Conservation (phyloP, 1,140 invertebrate species). For the Scaptodrosophila lebanonensis region DNA sequence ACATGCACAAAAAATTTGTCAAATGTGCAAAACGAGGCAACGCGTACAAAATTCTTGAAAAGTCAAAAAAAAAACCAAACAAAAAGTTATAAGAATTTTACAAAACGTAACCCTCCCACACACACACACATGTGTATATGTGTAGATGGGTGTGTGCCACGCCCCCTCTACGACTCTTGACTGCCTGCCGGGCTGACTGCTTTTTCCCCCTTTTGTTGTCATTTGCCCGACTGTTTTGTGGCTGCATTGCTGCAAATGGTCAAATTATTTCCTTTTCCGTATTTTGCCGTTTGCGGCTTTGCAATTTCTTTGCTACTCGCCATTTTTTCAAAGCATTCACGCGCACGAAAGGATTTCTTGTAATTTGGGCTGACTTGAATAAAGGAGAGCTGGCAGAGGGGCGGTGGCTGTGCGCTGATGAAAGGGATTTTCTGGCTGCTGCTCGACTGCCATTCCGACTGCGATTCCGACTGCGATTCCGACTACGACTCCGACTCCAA, state of each 20-base stretch:
- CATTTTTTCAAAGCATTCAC: conserved; percentile 63
- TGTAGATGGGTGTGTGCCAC: neutral
- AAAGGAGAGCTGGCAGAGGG: conserved; percentile 9
- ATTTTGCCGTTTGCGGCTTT: conserved; percentile 53
- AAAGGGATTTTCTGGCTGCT: conserved; percentile 66
- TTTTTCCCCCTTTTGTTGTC: conserved; percentile 48
- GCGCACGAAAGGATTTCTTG: conserved; percentile 75
- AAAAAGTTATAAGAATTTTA: conserved; percentile 10
- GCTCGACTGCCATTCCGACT: too few relatives aligned
- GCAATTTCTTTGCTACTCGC: conserved; percentile 9
- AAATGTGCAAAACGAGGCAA: conserved; percentile 6
- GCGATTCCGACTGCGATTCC: conserved; percentile 69
- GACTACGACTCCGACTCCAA: neutral
- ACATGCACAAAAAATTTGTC: too few relatives aligned
- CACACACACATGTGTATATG: conserved; percentile 49
- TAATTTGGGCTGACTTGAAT: conserved; percentile 68
- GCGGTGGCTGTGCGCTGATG: conserved; percentile 33
- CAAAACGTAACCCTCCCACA: neutral
- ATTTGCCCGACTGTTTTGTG: conserved; percentile 35
- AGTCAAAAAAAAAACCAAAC: conserved; percentile 29
- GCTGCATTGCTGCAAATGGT: conserved; percentile 60
- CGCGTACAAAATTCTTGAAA: conserved; percentile 48
- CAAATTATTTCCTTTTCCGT: conserved; percentile 75
- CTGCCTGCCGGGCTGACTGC: conserved; percentile 30
- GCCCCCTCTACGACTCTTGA: neutral